Conservation (phyloP, 2,888 invertebrate genomes). For the Machimus rusticus region DNA sequence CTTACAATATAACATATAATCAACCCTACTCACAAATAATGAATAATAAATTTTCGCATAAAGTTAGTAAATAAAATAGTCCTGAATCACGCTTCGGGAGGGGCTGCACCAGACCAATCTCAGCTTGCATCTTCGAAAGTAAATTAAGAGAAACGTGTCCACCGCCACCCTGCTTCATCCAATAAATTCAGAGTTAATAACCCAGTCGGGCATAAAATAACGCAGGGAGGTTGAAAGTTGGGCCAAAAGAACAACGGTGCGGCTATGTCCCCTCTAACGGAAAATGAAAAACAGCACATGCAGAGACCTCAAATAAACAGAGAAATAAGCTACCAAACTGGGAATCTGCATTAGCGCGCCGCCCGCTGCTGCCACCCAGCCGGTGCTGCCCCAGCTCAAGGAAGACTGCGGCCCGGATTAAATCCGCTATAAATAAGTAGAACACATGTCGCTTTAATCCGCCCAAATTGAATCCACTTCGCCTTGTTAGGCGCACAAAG, state of each 20-base stretch:
- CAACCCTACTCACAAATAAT: constrained; percentile 11
- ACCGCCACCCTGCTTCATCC: constrained; percentile 15
- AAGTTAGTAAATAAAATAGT: constrained; percentile 20
- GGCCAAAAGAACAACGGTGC: background rate
- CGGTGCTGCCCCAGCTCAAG: background rate
- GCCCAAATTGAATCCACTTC: constrained; percentile 47
- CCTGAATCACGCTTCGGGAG: background rate
- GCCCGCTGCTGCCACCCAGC: background rate
- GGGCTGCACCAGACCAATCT: background rate
- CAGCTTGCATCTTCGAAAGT: constrained; percentile 32
- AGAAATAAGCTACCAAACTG: background rate
- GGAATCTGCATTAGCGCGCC: background rate
- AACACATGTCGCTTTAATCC: constrained; percentile 49
- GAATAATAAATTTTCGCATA: constrained; percentile 40
- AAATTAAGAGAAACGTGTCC: constrained; percentile 44
- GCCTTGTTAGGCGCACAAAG: constrained; percentile 29
- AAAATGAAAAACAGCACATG: background rate
- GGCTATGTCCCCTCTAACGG: background rate
- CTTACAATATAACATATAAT: background rate
- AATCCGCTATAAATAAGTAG: constrained; percentile 47
- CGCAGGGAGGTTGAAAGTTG: background rate
- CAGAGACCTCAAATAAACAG: constrained; percentile 14
- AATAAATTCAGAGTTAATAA: constrained; percentile 39
- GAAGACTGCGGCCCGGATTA: constrained; percentile 40
- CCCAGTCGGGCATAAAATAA: background rate